Conservation (phyloP, 2,113 vertebrate species). For the Anser brachyrhynchus region DNA sequence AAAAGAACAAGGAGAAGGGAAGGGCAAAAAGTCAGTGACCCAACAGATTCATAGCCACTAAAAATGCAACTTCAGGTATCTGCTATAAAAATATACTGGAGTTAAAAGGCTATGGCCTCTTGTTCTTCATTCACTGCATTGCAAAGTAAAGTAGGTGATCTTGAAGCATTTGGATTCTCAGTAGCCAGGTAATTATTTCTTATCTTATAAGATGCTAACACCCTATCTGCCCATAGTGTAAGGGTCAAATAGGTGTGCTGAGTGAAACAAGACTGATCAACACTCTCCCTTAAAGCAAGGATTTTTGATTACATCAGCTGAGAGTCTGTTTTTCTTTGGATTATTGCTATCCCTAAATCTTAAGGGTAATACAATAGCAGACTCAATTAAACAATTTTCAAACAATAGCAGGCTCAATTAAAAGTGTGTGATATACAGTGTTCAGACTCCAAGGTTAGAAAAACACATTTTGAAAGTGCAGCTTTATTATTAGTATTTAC, state of each 20-base stretch:
- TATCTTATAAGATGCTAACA: neutral
- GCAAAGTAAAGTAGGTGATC: neutral
- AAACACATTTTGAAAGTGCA: conserved; percentile 6
- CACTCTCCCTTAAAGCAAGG: neutral
- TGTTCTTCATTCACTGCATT: neutral
- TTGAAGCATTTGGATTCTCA: neutral
- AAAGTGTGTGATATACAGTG: neutral
- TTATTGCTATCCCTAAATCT: neutral
- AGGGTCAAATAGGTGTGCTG: neutral
- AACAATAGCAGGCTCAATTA: neutral
- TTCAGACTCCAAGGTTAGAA: neutral
- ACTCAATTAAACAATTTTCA: neutral
- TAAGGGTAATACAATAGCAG: neutral
- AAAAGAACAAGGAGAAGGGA: neutral
- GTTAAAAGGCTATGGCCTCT: neutral
- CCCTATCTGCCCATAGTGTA: neutral
- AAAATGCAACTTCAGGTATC: neutral
- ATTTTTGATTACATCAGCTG: neutral
- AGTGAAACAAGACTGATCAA: neutral
- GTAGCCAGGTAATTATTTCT: neutral
- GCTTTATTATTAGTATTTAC: neutral
- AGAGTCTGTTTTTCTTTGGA: neutral
- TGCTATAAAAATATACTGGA: neutral
- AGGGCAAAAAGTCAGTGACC: neutral
- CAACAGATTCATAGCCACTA: neutral